Conservation (phyloP, 2,888 invertebrate species). For the Tipula confusa region DNA sequence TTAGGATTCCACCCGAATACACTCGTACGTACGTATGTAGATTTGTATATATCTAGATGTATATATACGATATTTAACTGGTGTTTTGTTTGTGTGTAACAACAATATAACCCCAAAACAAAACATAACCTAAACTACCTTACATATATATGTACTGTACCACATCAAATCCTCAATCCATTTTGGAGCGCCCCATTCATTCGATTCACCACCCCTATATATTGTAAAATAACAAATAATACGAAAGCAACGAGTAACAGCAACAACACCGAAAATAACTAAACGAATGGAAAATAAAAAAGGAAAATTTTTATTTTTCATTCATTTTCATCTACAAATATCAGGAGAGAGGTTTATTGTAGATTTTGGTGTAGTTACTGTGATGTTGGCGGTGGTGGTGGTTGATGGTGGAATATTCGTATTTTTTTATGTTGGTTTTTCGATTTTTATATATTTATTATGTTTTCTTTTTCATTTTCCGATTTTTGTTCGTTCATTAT, state of each 20-base stretch:
- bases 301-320: constrained; percentile 6
- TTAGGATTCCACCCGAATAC: not conserved
- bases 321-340: constrained; percentile 29
- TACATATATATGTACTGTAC: not conserved
- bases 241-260: not conserved
- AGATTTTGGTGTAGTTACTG: not conserved
- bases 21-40: not conserved
- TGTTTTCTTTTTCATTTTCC: not conserved
- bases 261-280: not conserved
- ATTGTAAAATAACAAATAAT: constrained; percentile 25
- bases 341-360: constrained; percentile 25
- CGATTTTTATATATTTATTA: not conserved
- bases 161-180: not conserved
- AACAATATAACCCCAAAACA: constrained; percentile 25
- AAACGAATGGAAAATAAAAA: too few relatives aligned
- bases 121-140: constrained; percentile 25
- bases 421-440: not conserved
- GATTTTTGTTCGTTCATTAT: not conserved
- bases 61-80: constrained; percentile 6
- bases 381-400: not conserved
- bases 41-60: too few relatives aligned
- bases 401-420: not conserved
- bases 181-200: too few relatives aligned
- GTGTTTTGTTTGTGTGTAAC: constrained; percentile 20
- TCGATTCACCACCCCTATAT: not conserved